Evolutionary conservation across 2,797 vertebrate genomes (phyloP).

Genomic region (Gymnothorax javanicus): DNA sequence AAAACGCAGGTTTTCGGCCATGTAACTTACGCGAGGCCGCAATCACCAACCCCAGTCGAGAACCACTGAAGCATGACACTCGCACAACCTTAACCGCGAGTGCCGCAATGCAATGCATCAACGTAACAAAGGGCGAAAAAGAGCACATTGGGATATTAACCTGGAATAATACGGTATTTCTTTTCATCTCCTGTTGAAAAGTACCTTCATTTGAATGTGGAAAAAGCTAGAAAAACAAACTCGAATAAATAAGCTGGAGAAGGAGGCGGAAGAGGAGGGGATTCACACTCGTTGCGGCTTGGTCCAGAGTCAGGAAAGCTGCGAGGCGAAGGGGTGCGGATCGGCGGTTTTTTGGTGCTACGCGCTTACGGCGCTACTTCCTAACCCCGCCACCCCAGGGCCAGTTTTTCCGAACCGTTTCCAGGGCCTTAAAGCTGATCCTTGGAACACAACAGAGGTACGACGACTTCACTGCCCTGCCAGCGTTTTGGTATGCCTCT

Average conservation of each 20-base stretch:
- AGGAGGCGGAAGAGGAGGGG: slow-evolving; percentile 38
- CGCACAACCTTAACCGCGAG: background rate
- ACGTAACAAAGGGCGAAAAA: slow-evolving; percentile 13
- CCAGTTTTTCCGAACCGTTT: slow-evolving; percentile 49
- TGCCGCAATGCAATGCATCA: background rate
- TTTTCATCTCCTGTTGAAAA: slow-evolving; percentile 70
- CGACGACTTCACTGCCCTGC: slow-evolving; percentile 61
- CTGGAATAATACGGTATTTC: slow-evolving; percentile 46
- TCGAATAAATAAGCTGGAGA: slow-evolving; percentile 32
- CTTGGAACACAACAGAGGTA: slow-evolving; percentile 70
- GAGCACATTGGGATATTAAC: background rate
- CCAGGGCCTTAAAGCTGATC: slow-evolving; percentile 71
- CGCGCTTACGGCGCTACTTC: slow-evolving; percentile 56
- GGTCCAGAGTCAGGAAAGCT: slow-evolving; percentile 36
- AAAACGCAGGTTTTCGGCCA: slow-evolving; percentile 6
- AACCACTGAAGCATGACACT: slow-evolving; percentile 34
- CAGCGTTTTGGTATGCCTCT: slow-evolving; percentile 58
- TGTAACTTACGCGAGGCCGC: background rate
- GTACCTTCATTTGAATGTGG: slow-evolving; percentile 61
- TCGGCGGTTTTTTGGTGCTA: slow-evolving; percentile 43
- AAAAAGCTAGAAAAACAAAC: slow-evolving; percentile 34
- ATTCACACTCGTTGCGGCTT: slow-evolving; percentile 28
- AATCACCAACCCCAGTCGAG: slow-evolving; percentile 37
- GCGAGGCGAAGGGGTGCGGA: slow-evolving; percentile 27
- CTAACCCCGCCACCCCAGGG: slow-evolving; percentile 49